phyloP scores from a whole-genome alignment of 2,797 vertebrate genomes.

The Sphenodon punctatus region DNA sequence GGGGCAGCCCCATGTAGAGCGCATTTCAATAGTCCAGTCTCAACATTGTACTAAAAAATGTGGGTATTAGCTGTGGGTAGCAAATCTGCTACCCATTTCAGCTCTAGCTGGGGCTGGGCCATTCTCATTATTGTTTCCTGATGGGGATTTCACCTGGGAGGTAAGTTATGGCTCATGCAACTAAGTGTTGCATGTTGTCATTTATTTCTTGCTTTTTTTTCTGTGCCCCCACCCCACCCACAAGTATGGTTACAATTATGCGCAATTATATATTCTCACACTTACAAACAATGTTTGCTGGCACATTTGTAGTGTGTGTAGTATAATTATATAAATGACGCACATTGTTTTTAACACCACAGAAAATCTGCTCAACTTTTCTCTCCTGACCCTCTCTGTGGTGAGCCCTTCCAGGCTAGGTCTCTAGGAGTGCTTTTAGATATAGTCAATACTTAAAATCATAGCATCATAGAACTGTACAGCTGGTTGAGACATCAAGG shows the following conservation, averaged over 20 bases:
- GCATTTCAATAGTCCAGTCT: too few species aligned
- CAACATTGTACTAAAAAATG: too few species aligned
- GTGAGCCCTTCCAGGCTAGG: not conserved
- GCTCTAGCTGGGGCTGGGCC: too few species aligned
- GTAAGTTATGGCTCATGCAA: conserved; percentile 20
- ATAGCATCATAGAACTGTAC: too few species aligned
- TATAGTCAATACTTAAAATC: too few species aligned
- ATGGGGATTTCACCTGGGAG: conserved; percentile 19
- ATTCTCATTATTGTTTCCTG: conserved; percentile 22
- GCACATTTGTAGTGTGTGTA: conserved; percentile 9
- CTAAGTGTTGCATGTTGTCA: not conserved
- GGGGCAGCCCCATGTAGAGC: too few species aligned
- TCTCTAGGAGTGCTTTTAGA: not conserved
- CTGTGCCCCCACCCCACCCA: too few species aligned
- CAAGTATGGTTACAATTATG: not conserved
- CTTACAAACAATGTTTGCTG: conserved; percentile 20
- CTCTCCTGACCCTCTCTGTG: conserved; percentile 12
- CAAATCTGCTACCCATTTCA: too few species aligned
- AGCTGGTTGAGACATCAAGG: too few species aligned
- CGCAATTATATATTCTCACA: conserved; percentile 20
- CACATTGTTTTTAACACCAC: not conserved
- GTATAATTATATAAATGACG: too few species aligned
- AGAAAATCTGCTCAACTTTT: conserved; percentile 2
- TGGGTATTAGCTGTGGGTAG: too few species aligned
- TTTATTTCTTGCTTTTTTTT: not conserved